Evolutionary conservation across 1,140 invertebrate genomes (phyloP), one percentile per base, ranked within the genome.

Genomic region (Nasonia giraulti): DNA sequence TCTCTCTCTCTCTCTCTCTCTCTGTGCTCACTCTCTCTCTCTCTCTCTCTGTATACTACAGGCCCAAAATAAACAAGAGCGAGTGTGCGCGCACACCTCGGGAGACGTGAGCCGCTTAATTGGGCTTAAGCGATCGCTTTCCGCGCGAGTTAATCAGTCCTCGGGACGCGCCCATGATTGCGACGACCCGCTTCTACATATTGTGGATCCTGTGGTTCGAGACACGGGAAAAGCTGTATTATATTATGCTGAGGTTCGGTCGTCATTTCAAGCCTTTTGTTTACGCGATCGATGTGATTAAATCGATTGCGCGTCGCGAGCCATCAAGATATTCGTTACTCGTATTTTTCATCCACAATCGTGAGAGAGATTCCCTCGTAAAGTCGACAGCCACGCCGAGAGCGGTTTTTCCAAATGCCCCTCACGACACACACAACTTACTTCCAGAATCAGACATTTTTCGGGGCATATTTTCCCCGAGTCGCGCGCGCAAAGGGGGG

Each of bases 121-220:
- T 80, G 78, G 40, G 62, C 78, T 80, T 69, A 69, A 80, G 17
- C 62, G 66, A 69, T 80, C 78, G 14, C 33, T 80, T 80, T 68
- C 78, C 33, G 17, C 11, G 20, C 20, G 78, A 31, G 10, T 68
- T 80, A 69, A 80, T 68, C 37, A 20, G 47, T 7, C 0, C n/a
- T n/a, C n/a, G n/a, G n/a, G n/a, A n/a, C n/a, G n/a, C n/a, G n/a
- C n/a, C n/a, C n/a, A n/a, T n/a, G n/a, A n/a, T 14, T 74, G 33
- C 37, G 73, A 74, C 6, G 4, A 27, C 8, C 27, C 17, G 27
- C 31, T 37, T 33, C n/a, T 69, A 11, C 20, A 50, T 50, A 50
- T 50, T 17, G 47, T 17, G 12, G 47, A 50, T 50, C 14, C 1
- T 50, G 47, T 4, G 47, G 11, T 17, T 50, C 4, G 47, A 4